Conservation (phyloP, 2,888 invertebrate species). For the Gastrophysa polygoni region DNA sequence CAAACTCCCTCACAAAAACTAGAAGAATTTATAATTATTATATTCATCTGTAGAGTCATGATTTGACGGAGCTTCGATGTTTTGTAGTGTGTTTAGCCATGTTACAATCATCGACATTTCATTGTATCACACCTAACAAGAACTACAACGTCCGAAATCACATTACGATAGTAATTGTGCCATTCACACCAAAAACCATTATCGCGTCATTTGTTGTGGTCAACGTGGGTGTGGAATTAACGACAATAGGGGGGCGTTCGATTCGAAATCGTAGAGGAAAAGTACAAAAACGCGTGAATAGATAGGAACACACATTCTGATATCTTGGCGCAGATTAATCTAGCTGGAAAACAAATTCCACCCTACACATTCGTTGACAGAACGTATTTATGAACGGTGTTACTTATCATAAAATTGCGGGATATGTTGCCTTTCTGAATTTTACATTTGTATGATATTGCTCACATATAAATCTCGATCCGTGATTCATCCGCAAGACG, state of each 20-base stretch:
- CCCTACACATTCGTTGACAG: slow-evolving; percentile 27
- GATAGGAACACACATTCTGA: slow-evolving; percentile 38
- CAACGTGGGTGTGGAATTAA: slow-evolving; percentile 38
- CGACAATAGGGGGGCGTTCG: slow-evolving; percentile 35
- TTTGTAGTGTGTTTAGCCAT: too few species aligned
- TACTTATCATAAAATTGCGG: slow-evolving; percentile 27
- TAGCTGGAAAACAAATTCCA: slow-evolving; percentile 30
- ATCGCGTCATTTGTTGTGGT: slow-evolving; percentile 21
- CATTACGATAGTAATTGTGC: slow-evolving; percentile 25
- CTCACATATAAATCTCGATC: slow-evolving; percentile 13
- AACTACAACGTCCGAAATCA: slow-evolving; percentile 6
- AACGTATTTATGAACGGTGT: slow-evolving; percentile 31
- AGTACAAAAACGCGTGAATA: slow-evolving; percentile 30
- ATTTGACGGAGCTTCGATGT: too few species aligned
- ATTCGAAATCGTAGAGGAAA: slow-evolving; percentile 33
- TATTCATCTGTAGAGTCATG: too few species aligned
- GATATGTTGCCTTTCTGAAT: slow-evolving; percentile 22
- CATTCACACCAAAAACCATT: slow-evolving; percentile 35
- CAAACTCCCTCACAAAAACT: too few species aligned
- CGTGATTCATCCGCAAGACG: slow-evolving; percentile 6
- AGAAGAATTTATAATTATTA: too few species aligned
- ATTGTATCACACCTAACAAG: neutral
- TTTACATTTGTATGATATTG: slow-evolving; percentile 16
- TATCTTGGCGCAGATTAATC: slow-evolving; percentile 35
- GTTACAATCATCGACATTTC: neutral